A percentile compares a stretch with the other conserved stretches of the same genome.
Conservation (phyloP, 2,888 invertebrate genomes). For the Melanchra persicariae region DNA sequence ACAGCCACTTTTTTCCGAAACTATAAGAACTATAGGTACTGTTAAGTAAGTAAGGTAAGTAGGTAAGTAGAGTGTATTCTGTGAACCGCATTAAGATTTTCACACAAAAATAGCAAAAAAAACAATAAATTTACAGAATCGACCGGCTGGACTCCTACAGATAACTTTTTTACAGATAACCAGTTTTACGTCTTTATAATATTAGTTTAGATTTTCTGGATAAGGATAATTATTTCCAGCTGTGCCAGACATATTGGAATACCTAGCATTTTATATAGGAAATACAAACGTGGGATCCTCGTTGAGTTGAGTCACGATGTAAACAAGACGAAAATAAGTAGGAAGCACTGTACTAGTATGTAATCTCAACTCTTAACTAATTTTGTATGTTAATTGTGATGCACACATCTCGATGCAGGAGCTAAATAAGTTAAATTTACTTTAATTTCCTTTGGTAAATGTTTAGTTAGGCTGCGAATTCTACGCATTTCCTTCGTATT, state of each 20-base stretch:
- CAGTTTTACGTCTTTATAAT: too few relatives aligned
- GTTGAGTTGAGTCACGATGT: slow-evolving; percentile 59
- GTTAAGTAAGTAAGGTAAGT: too few relatives aligned
- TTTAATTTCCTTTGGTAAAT: not conserved
- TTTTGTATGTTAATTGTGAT: slow-evolving; percentile 53
- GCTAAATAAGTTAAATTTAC: slow-evolving; percentile 29
- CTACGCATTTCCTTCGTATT: not conserved
- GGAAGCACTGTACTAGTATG: slow-evolving; percentile 11
- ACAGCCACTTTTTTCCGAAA: too few relatives aligned
- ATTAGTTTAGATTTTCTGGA: too few relatives aligned
- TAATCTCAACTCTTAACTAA: slow-evolving; percentile 28
- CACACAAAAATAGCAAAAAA: too few relatives aligned
- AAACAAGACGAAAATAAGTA: slow-evolving; percentile 49
- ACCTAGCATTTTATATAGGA: not conserved
- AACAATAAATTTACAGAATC: too few relatives aligned
- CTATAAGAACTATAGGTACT: too few relatives aligned
- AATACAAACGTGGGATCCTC: slow-evolving; percentile 31
- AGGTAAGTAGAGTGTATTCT: too few relatives aligned
- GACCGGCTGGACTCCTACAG: too few relatives aligned
- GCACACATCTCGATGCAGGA: slow-evolving; percentile 20
- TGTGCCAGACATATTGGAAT: too few relatives aligned
- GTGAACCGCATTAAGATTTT: too few relatives aligned
- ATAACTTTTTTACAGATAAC: too few relatives aligned
- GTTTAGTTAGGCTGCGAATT: slow-evolving; percentile 19
- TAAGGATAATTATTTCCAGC: not conserved